A percentile compares a stretch with the other conserved stretches of the same genome.
phyloP scores from a whole-genome alignment of 2,888 invertebrate genomes.

The Kryphioiulus occultus region DNA sequence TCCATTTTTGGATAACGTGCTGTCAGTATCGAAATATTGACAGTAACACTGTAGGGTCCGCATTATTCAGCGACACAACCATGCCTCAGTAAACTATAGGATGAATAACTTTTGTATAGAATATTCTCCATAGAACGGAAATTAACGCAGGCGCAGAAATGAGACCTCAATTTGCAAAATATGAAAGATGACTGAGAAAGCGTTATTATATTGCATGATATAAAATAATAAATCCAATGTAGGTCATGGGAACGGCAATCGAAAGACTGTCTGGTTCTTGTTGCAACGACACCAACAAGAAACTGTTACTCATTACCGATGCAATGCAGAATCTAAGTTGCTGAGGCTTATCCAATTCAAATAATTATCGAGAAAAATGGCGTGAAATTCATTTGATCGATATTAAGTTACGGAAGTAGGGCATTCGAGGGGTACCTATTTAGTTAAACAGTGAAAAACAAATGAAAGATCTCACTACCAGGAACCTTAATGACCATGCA shows the following conservation, averaged over 20 bases:
- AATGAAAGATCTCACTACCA: neutral
- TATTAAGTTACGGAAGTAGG: neutral
- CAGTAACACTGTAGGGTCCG: no score
- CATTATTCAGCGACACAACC: no score
- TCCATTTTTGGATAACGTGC: no score
- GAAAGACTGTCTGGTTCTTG: neutral
- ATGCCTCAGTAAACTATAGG: no score
- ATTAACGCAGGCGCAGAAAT: neutral
- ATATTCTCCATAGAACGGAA: no score
- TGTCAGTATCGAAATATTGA: no score
- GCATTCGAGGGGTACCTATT: neutral
- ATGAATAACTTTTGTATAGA: no score
- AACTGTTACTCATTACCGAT: neutral
- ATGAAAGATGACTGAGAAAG: constrained; percentile 1
- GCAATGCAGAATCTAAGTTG: neutral
- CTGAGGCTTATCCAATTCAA: neutral
- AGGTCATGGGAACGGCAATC: constrained; percentile 12
- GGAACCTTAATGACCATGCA: neutral
- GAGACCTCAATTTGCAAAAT: neutral
- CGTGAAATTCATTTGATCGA: constrained; percentile 12
- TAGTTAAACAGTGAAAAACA: neutral
- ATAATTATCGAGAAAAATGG: constrained; percentile 9
- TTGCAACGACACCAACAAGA: neutral
- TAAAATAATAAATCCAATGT: constrained; percentile 16
- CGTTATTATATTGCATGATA: constrained; percentile 13